phyloP scores from a whole-genome alignment of 2,113 vertebrate species.

The Cryptoleucopteryx plumbea region DNA sequence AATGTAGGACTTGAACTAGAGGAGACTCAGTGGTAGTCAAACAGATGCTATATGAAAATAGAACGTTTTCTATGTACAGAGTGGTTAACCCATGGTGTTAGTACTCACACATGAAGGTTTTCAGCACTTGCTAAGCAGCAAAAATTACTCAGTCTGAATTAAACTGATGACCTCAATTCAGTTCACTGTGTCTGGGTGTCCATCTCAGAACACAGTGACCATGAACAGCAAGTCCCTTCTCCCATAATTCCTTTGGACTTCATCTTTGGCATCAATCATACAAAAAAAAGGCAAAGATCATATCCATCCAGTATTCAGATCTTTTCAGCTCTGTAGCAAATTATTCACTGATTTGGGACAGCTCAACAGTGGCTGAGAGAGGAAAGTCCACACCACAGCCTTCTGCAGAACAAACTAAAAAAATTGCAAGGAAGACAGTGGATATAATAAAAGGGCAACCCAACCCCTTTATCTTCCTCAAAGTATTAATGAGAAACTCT shows the following conservation, averaged over 20 bases:
- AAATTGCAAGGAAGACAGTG: not conserved
- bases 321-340: not conserved
- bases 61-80: not conserved
- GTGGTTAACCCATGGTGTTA: not conserved
- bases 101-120: not conserved
- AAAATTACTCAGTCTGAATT: not conserved
- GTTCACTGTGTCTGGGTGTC: not conserved
- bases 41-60: not conserved
- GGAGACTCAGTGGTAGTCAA: slow-evolving; percentile 8
- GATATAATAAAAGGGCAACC: not conserved
- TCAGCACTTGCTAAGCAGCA: not conserved
- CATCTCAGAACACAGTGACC: not conserved
- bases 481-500: not conserved
- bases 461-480: not conserved
- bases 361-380: not conserved
- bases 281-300: not conserved
- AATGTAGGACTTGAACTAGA: not conserved
- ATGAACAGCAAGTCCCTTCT: not conserved
- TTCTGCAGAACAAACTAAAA: not conserved
- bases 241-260: not conserved
- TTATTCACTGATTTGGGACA: not conserved
- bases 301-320: not conserved
- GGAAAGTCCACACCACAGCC: not conserved
- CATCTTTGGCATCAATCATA: not conserved
- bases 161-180: not conserved